phyloP scores from a whole-genome alignment of 2,113 vertebrate genomes.

The Boulengeromyrus knoepffleri region DNA sequence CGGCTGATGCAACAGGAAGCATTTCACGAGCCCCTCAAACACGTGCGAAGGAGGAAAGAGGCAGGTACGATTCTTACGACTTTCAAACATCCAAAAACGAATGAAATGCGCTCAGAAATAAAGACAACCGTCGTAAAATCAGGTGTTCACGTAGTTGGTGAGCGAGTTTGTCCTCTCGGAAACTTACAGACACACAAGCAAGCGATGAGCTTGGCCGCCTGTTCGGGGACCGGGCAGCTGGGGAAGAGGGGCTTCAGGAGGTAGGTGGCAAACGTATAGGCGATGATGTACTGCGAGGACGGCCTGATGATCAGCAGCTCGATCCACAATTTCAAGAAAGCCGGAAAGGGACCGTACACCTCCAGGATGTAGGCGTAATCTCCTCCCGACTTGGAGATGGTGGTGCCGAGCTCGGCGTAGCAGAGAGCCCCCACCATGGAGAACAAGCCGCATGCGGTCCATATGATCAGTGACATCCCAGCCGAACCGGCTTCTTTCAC shows the following conservation, averaged over 20 bases:
- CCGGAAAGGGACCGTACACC: slow-evolving; percentile 87
- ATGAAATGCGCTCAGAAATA: neutral
- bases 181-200: slow-evolving; percentile 94
- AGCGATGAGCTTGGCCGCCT: slow-evolving; percentile 79
- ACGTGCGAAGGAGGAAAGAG: neutral
- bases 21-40: neutral
- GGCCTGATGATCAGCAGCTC: slow-evolving; percentile 97
- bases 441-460: slow-evolving; percentile 86
- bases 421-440: slow-evolving; percentile 93
- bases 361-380: slow-evolving; percentile 98
- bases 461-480: slow-evolving; percentile 83
- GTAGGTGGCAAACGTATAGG: slow-evolving; percentile 92
- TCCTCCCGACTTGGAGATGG: slow-evolving; percentile 90
- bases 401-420: slow-evolving; percentile 94
- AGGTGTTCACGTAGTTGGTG: neutral
- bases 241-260: slow-evolving; percentile 91
- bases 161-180: neutral
- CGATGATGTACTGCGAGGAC: slow-evolving; percentile 98
- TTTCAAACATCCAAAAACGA: neutral
- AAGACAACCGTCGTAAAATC: too few relatives aligned
- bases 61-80: neutral
- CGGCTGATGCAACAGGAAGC: neutral
- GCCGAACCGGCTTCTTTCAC: slow-evolving; percentile 82
- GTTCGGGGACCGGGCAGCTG: slow-evolving; percentile 73
- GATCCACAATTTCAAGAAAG: slow-evolving; percentile 98